Evolutionary conservation across 1,140 invertebrate species (phyloP).

Genomic region (Holotrichia oblita): DNA sequence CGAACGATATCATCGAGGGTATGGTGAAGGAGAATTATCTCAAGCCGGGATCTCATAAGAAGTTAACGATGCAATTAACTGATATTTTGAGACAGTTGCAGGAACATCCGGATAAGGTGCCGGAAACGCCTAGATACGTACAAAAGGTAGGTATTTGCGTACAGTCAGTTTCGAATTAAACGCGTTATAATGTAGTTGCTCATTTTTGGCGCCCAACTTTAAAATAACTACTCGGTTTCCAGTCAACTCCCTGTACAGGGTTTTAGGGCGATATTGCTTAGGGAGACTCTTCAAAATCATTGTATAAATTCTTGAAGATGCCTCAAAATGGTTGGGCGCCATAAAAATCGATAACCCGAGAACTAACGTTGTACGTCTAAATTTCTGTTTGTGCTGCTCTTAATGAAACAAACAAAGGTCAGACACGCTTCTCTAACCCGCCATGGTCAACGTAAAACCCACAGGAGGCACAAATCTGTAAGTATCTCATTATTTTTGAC

Average conservation of each 20-base stretch:
- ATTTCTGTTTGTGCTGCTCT: slow-evolving; percentile 40
- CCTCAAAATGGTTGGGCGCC: no score
- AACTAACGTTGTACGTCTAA: no score
- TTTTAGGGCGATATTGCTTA: no score
- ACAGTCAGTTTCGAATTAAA: not conserved
- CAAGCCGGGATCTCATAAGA: slow-evolving; percentile 77
- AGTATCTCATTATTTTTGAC: slow-evolving; percentile 61
- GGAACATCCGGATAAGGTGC: slow-evolving; percentile 77
- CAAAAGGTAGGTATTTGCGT: slow-evolving; percentile 57
- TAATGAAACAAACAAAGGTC: slow-evolving; percentile 62
- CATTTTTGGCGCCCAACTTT: no score
- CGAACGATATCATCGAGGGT: slow-evolving; percentile 90
- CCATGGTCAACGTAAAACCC: slow-evolving; percentile 72
- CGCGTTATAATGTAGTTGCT: no score
- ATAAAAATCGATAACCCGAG: no score
- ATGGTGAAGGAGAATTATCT: slow-evolving; percentile 84
- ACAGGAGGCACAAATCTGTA: slow-evolving; percentile 78
- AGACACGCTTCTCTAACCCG: slow-evolving; percentile 78
- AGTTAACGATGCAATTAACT: slow-evolving; percentile 84
- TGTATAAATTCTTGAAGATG: no score
- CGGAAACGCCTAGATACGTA: slow-evolving; percentile 66
- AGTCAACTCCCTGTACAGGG: no score
- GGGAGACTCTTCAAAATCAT: no score
- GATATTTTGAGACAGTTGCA: slow-evolving; percentile 86
- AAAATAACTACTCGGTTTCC: no score